Evolutionary conservation across 2,888 invertebrate species (phyloP).

Genomic region (Ctenicera cuprea): DNA sequence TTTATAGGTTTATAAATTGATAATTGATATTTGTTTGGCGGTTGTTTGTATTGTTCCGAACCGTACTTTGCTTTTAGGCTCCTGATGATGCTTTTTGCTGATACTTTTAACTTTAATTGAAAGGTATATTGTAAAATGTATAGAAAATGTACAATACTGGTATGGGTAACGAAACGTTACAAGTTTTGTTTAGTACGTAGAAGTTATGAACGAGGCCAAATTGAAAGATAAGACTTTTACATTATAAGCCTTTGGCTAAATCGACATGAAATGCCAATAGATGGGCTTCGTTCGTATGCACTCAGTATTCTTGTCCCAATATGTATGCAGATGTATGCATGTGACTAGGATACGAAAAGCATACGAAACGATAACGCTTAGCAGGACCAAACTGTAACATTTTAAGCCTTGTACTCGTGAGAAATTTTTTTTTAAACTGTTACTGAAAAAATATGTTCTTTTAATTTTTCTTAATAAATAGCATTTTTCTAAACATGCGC

Average conservation of each 20-base stretch:
- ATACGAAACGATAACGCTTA: slow-evolving; percentile 27
- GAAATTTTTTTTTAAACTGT: too few species aligned
- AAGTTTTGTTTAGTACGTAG: neutral
- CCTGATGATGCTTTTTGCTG: too few species aligned
- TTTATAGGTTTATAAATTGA: slow-evolving; percentile 41
- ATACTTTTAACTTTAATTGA: neutral
- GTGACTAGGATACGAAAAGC: slow-evolving; percentile 51
- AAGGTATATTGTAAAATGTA: neutral
- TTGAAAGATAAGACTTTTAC: slow-evolving; percentile 32
- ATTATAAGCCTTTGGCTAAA: slow-evolving; percentile 17
- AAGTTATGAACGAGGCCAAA: slow-evolving; percentile 16
- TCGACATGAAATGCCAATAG: slow-evolving; percentile 14
- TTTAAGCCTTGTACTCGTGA: neutral
- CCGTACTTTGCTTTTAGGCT: slow-evolving; percentile 11
- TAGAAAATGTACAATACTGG: too few species aligned
- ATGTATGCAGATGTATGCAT: slow-evolving; percentile 55
- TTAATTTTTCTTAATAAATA: too few species aligned
- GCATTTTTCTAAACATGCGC: too few species aligned
- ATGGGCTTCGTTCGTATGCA: slow-evolving; percentile 49
- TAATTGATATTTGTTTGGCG: slow-evolving; percentile 39
- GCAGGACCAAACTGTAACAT: slow-evolving; percentile 9
- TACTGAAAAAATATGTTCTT: too few species aligned
- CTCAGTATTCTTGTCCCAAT: slow-evolving; percentile 52
- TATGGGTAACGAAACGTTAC: too few species aligned
- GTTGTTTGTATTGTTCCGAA: neutral